phyloP scores from a whole-genome alignment of 1,140 invertebrate species.

The Pristionchus pacificus region DNA sequence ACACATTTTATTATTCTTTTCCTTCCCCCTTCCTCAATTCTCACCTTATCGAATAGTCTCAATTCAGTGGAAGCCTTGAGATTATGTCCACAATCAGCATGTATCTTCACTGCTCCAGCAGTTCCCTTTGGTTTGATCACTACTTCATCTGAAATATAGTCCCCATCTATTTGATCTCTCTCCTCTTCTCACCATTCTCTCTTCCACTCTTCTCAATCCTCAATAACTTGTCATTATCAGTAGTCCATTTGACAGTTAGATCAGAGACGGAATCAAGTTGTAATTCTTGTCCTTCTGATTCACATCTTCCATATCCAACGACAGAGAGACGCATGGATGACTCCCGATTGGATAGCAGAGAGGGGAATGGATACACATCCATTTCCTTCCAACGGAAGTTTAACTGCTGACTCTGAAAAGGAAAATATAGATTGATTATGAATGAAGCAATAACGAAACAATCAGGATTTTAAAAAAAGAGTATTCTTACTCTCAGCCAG shows the following conservation, averaged over 20 bases:
- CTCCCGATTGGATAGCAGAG: slow-evolving; percentile 32
- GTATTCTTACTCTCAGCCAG: no score
- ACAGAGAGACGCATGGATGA: slow-evolving; percentile 21
- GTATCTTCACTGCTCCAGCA: slow-evolving; percentile 14
- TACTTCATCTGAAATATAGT: background rate
- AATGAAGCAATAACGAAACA: no score
- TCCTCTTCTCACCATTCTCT: no score
- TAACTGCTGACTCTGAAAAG: slow-evolving; percentile 7
- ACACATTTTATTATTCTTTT: no score
- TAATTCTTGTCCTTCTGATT: background rate
- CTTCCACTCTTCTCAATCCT: no score
- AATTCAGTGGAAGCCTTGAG: background rate
- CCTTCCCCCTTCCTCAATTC: background rate
- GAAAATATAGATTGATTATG: no score
- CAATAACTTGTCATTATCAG: no score
- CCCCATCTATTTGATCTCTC: slow-evolving; percentile 1
- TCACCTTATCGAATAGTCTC: background rate
- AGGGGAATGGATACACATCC: slow-evolving; percentile 42
- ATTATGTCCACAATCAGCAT: slow-evolving; percentile 11
- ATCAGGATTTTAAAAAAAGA: no score
- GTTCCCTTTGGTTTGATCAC: background rate
- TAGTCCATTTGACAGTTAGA: slow-evolving; percentile 4
- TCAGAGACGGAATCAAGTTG: background rate
- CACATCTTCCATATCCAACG: slow-evolving; percentile 26
- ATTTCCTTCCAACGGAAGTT: slow-evolving; percentile 28